Evolutionary conservation across 2,888 invertebrate genomes (phyloP).

Genomic region (Plutella xylostella): DNA sequence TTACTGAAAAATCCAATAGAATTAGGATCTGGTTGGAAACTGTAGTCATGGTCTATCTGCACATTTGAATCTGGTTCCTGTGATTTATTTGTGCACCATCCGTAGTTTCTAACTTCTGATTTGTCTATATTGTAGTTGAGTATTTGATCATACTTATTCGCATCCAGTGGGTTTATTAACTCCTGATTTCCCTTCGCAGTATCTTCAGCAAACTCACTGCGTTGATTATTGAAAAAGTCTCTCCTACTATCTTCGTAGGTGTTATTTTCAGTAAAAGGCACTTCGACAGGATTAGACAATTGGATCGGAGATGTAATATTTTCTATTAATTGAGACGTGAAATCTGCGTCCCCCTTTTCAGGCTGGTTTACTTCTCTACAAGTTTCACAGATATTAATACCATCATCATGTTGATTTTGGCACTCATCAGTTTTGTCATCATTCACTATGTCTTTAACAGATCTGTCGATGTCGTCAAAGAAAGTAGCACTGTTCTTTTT

Average conservation of each 20-base stretch:
- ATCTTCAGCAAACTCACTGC: too few species aligned
- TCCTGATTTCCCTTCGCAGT: too few species aligned
- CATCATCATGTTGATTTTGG: conserved; percentile 17
- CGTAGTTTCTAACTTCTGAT: conserved; percentile 24
- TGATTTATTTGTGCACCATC: conserved; percentile 26
- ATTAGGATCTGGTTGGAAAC: conserved; percentile 28
- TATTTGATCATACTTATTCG: conserved; percentile 30
- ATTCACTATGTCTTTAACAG: background rate
- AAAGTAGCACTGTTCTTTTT: background rate
- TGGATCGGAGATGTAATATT: conserved; percentile 54
- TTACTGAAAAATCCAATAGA: conserved; percentile 33
- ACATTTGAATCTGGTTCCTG: background rate
- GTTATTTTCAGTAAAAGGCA: conserved; percentile 29
- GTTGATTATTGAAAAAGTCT: too few species aligned
- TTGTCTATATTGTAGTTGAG: conserved; percentile 13
- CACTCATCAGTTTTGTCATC: conserved; percentile 15
- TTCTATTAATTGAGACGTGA: conserved; percentile 50
- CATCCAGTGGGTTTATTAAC: conserved; percentile 42
- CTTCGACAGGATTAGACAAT: conserved; percentile 48
- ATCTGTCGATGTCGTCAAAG: conserved; percentile 1
- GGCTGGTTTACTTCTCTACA: conserved; percentile 44
- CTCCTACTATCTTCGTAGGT: conserved; percentile 25
- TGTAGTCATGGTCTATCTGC: conserved; percentile 28
- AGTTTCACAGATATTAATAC: conserved; percentile 49
- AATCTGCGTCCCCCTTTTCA: conserved; percentile 33